Conservation (phyloP, 1,140 invertebrate genomes). For the Drosophila bocqueti region DNA sequence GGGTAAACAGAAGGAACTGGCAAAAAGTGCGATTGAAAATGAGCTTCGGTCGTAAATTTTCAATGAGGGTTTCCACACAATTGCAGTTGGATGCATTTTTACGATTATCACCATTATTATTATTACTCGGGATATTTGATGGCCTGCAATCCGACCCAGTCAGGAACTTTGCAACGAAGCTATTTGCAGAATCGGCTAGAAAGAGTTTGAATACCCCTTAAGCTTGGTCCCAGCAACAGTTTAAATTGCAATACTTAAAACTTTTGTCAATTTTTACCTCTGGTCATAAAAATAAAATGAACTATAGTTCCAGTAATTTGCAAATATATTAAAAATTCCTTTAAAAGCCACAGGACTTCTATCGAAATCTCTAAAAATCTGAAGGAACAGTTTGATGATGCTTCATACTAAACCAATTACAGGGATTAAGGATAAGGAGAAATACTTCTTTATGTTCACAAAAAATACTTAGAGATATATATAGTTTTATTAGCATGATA, state of each 20-base stretch:
- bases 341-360: neutral
- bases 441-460: too few relatives aligned
- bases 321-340: neutral
- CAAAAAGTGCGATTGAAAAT: conserved; percentile 35
- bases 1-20: conserved; percentile 15
- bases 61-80: conserved; percentile 63
- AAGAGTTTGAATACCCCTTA: neutral
- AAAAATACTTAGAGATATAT: neutral
- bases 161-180: neutral
- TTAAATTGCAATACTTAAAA: neutral
- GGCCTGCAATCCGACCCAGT: conserved; percentile 11
- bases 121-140: conserved; percentile 34
- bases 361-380: neutral
- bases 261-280: neutral
- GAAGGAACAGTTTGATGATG: neutral
- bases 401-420: neutral
- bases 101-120: conserved; percentile 47
- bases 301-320: neutral
- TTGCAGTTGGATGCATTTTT: conserved; percentile 49
- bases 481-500: too few relatives aligned
- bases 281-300: neutral
- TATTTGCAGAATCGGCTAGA: neutral
- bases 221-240: neutral
- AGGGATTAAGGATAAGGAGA: neutral
- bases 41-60: conserved; percentile 53